Base-by-base conservation (phyloP, 1,140 invertebrate genomes). In the Kradibia gibbosae region DNA sequence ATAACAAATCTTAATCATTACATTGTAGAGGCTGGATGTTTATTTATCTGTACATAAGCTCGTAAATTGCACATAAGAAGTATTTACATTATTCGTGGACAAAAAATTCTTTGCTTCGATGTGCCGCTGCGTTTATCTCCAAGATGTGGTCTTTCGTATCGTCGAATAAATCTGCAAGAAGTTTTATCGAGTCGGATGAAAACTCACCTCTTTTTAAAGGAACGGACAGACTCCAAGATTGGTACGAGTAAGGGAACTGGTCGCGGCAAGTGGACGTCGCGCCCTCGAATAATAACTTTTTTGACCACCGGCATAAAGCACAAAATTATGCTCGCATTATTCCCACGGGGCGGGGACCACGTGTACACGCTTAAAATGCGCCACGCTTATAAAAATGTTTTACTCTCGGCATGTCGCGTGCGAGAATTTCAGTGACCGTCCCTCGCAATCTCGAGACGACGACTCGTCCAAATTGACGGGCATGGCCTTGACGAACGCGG, bases 211-310 rank as follows among this genome's bases (percentile, higher is more conserved):
- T 8, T 71, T 42, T 8, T 70, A 45, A 10, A 11, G 36, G 39
- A 48, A 48, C 17, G 45, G 45, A 48, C 7, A 10, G 45, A 17
- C 45, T 7, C 8, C 45, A 17, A 17, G 45, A 17, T 17, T 7
- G 45, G 45, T 7, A 48, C 8, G 45, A 17, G 45, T 7, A 17
- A 48, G 45, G 45, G 45, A 48, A 48, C 7, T 17, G 45, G 45
- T 48, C 45, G 45, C 71, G 11, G 28, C 28, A 36, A 17, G 57
- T 65, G 53, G 74, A 53, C n/a, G 73, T 65, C 67, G 31, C 39
- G 36, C 34, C 20, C 67, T 55, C 28, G 34, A 70, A 75, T 53
- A 82, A 82, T 70, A 79, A 78, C 45, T 71, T 78, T 71, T 55
- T 55, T 31, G n/a, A 45, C 39, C 65, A 34, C 45, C 34, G 48